Percentiles rank a stretch among this genome's conserved stretches.
phyloP scores from a whole-genome alignment of 2,113 vertebrate genomes.

The Thryonomys swinderianus region DNA sequence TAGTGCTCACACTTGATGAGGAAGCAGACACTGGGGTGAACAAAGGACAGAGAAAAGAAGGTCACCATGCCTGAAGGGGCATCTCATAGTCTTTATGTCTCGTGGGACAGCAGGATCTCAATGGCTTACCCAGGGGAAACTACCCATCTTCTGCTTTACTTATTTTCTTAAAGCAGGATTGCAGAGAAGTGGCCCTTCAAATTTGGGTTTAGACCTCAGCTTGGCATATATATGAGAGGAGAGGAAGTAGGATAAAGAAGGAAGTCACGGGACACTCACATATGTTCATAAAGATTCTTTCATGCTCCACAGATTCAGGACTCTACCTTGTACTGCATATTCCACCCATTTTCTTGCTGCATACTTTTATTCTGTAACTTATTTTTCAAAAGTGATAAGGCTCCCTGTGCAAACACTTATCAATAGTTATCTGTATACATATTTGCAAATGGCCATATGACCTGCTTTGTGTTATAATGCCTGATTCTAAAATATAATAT shows the following conservation, averaged over 20 bases:
- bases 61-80: too few species aligned
- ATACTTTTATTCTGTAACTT: background rate
- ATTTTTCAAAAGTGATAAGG: background rate
- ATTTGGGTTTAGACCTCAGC: background rate
- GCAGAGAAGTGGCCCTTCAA: background rate
- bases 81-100: too few species aligned
- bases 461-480: background rate
- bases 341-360: background rate
- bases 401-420: background rate
- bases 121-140: background rate
- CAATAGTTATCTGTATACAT: background rate
- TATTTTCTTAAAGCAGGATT: background rate
- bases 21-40: too few species aligned
- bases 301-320: background rate
- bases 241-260: background rate
- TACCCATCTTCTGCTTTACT: background rate
- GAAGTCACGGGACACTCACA: too few species aligned
- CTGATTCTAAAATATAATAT: background rate
- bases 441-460: background rate
- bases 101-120: rapidly evolving
- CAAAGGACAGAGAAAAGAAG: too few species aligned
- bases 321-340: background rate
- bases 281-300: background rate
- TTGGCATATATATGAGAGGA: too few species aligned
- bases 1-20: background rate